Percentiles rank a stretch among this genome's conserved stretches.
Conservation (phyloP, 2,888 invertebrate species). For the Stenichneumon culpator region DNA sequence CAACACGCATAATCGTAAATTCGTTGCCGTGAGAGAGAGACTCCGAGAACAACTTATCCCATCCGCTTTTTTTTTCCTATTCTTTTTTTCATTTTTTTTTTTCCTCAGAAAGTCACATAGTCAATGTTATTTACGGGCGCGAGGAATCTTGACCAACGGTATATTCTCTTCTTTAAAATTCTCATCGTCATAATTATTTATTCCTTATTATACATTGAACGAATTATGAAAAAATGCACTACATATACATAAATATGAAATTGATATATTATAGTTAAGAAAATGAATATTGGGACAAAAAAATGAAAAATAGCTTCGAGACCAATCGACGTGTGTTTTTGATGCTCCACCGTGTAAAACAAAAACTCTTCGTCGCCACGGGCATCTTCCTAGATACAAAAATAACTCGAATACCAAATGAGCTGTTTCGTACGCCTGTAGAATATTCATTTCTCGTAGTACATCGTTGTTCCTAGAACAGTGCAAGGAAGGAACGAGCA, state of each 20-base stretch:
- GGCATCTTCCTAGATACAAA: background rate
- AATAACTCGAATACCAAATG: conserved; percentile 3
- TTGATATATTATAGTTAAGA: no score
- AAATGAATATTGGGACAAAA: no score
- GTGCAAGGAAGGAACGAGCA: background rate
- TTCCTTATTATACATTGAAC: no score
- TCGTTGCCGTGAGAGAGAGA: conserved; percentile 43
- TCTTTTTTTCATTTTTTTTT: conserved; percentile 2
- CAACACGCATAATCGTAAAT: conserved; percentile 44
- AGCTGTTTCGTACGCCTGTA: background rate
- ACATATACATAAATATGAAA: no score
- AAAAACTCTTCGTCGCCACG: background rate
- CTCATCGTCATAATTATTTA: background rate
- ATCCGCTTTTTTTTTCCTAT: conserved; percentile 6
- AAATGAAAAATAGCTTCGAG: no score
- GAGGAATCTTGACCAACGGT: background rate
- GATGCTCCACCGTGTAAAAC: no score
- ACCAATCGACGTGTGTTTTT: no score
- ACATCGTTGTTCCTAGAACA: conserved; percentile 18
- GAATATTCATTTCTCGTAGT: conserved; percentile 21
- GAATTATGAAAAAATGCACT: no score
- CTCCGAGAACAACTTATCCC: conserved; percentile 29
- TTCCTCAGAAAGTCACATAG: conserved; percentile 27
- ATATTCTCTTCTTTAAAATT: background rate
- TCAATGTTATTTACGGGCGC: conserved; percentile 6